Evolutionary conservation across 2,113 vertebrate species (phyloP), one percentile per base, ranked within the genome.

Genomic region (Cheirogaleus medius): DNA sequence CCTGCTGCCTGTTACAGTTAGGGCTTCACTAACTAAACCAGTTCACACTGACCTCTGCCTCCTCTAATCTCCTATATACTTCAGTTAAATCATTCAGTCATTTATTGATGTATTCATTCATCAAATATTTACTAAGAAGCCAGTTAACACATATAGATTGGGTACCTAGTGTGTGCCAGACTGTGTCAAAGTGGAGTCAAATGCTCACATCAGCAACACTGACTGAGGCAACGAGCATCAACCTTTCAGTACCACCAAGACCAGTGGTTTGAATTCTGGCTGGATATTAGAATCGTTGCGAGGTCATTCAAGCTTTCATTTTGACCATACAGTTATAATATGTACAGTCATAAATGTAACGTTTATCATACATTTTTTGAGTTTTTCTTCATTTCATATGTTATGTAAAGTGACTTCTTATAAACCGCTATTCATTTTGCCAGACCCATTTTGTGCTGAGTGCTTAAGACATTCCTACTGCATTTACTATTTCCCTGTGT

Each of bases 81-180:
- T 76, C 15, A 73, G 82, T 90, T 83, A 81, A 85, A 78, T 52
- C 25, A 71, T 76, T 85, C 27, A 77, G 4, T 68, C 86, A 52
- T 82, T 94, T 44, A 66, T 84, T 76, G 7, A 87, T 37, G 81
- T 44, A 78, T 37, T 87, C 32, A 83, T 74, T 89, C 60, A 81
- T 76, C 34, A 87, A 88, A 13, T 96, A 69, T 94, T 90, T 96
- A 47, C 42, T 83, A 54, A 81, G 64, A 95, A 94, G 10, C 60
- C 56, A 87, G 54, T 58, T 47, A 80, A 84, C 47, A 82, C 42
- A 64, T 20, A 63, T 11, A 80, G 64, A 74, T 47, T 87, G 37
- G 92, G 32, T 8, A 69, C 25, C 44, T 44, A 39, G 7, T 83
- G 25, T 47, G 8, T 56, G 69, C 77, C 17, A 76, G 37, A 49